These are phyloP conservation scores for Perca flavescens DNA, from an alignment of 2,113 vertebrate genomes.

Conservation along the genomic window DNA sequence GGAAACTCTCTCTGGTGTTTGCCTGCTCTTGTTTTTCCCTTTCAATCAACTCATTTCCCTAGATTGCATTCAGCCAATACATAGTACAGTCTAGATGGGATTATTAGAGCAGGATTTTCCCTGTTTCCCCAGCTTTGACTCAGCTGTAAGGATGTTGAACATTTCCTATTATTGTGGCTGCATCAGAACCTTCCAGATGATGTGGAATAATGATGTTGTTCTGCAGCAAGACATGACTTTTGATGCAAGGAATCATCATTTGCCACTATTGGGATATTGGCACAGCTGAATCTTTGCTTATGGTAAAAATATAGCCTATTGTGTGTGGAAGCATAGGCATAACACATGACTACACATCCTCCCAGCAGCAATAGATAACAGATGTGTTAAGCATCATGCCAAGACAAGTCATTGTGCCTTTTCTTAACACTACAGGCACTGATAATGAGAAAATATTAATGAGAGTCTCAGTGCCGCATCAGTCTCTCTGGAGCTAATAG, in stretches of 20 bases:
- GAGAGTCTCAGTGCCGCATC: constrained; percentile 47
- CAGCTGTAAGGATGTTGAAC: neutral
- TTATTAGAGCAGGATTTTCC: constrained; percentile 5
- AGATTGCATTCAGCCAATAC: neutral
- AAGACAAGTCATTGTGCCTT: constrained; percentile 44
- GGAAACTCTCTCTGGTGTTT: neutral
- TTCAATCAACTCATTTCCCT: neutral
- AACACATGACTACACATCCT: constrained; percentile 29
- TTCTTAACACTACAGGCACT: constrained; percentile 41
- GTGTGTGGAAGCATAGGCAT: neutral
- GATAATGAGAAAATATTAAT: constrained; percentile 72
- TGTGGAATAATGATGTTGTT: neutral
- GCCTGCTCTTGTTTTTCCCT: neutral
- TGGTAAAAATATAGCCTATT: neutral
- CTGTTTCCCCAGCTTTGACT: neutral
- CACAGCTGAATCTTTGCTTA: neutral
- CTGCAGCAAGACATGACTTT: neutral
- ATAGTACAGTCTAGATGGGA: neutral
- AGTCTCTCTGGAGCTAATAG: constrained; percentile 55
- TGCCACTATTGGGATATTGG: neutral
- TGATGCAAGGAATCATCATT: constrained; percentile 3
- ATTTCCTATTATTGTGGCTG: neutral
- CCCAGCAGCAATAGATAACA: constrained; percentile 25
- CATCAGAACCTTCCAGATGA: neutral
- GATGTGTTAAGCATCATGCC: constrained; percentile 47